These are phyloP conservation scores for Sitobion miscanthi DNA, from an alignment of 1,140 invertebrate genomes.

Conservation along the genomic window DNA sequence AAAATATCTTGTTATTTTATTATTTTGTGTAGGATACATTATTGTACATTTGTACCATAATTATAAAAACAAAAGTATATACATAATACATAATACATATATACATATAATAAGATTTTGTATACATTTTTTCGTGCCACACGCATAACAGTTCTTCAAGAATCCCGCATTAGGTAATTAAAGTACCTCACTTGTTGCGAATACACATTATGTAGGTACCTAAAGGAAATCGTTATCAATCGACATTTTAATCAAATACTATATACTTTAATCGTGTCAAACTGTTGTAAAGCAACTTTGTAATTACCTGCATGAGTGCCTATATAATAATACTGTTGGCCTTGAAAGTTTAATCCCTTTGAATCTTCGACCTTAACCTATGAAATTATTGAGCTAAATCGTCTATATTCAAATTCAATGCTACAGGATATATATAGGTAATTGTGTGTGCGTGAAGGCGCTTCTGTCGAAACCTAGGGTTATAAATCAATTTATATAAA, in stretches of 20 bases:
- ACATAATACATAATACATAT: no score
- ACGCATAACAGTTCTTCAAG: neutral
- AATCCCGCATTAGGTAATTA: neutral
- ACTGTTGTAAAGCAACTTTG: neutral
- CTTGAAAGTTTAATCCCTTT: neutral
- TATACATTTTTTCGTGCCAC: neutral
- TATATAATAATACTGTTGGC: neutral
- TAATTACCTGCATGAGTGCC: neutral
- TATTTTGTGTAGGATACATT: neutral
- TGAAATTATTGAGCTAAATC: neutral
- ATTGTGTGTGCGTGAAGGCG: neutral
- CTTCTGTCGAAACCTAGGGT: neutral
- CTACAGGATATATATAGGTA: neutral
- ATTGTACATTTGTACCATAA: neutral
- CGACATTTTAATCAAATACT: neutral
- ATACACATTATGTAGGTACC: neutral
- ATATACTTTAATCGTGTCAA: neutral
- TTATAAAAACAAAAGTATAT: neutral
- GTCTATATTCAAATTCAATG: neutral
- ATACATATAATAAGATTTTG: neutral
- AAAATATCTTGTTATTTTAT: neutral
- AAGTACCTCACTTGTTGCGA: neutral
- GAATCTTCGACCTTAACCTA: neutral
- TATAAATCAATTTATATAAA: neutral
- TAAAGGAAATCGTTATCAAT: neutral